Percentiles rank a stretch among this genome's conserved stretches.
Evolutionary conservation across 2,888 invertebrate species (phyloP).

Genomic region (Lissonota sp.): DNA sequence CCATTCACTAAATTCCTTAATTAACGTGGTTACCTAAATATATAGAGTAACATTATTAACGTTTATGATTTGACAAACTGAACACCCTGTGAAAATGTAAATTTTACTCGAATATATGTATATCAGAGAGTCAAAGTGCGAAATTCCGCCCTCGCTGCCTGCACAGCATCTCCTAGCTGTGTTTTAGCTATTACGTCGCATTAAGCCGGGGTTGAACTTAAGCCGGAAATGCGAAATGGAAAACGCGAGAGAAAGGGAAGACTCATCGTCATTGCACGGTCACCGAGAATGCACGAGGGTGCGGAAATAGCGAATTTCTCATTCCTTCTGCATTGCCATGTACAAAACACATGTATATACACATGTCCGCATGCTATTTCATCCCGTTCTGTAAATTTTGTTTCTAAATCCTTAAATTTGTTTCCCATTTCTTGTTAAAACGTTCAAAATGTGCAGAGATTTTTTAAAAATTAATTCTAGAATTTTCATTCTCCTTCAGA

Average conservation of each 20-base stretch:
- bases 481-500: too few relatives aligned
- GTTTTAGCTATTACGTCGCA: conserved; percentile 55
- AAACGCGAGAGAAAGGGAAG: conserved; percentile 20
- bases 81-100: too few relatives aligned
- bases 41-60: too few relatives aligned
- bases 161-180: conserved; percentile 10
- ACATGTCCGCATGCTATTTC: background rate
- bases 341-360: conserved; percentile 3
- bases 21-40: too few relatives aligned
- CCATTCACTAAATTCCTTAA: too few relatives aligned
- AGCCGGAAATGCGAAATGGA: conserved; percentile 51
- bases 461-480: too few relatives aligned
- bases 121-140: conserved; percentile 50
- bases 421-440: conserved; percentile 30
- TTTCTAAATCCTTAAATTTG: conserved; percentile 33
- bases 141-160: conserved; percentile 54
- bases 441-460: too few relatives aligned
- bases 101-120: background rate
- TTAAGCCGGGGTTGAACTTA: conserved; percentile 54
- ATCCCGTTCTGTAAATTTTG: background rate
- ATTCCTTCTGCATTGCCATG: conserved; percentile 7
- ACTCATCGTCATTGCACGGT: conserved; percentile 30
- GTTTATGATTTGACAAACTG: too few relatives aligned
- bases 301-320: conserved; percentile 47
- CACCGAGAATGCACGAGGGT: conserved; percentile 12